These are phyloP conservation scores for Chiloscyllium punctatum DNA, from an alignment of 2,797 vertebrate genomes.

Conservation along the genomic window DNA sequence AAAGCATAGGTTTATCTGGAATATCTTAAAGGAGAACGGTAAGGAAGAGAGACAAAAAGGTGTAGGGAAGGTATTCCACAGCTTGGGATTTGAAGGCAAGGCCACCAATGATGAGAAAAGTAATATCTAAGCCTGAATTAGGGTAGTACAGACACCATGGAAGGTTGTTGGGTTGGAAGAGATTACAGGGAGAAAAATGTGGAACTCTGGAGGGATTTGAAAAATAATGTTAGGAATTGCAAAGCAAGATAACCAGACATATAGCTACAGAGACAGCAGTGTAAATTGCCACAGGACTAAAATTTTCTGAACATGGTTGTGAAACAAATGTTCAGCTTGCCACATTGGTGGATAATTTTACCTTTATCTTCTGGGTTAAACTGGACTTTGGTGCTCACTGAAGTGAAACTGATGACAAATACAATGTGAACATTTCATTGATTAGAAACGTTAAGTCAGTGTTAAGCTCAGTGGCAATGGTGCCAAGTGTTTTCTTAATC, in stretches of 20 bases:
- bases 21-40: neutral
- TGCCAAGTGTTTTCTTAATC: constrained; percentile 30
- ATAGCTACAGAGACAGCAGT: neutral
- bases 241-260: neutral
- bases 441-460: constrained; percentile 11
- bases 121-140: neutral
- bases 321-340: neutral
- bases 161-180: neutral
- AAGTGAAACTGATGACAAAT: neutral
- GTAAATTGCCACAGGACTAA: neutral
- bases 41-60: neutral
- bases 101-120: neutral
- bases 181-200: neutral
- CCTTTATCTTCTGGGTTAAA: constrained; percentile 27
- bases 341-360: neutral
- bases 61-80: neutral
- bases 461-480: neutral
- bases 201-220: neutral
- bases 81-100: neutral
- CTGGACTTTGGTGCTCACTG: constrained; percentile 11
- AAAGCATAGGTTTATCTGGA: neutral
- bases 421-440: constrained; percentile 4
- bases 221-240: neutral
- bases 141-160: neutral
- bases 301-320: neutral